phyloP scores from a whole-genome alignment of 2,888 invertebrate species.

The Caenorhabditis sp. region DNA sequence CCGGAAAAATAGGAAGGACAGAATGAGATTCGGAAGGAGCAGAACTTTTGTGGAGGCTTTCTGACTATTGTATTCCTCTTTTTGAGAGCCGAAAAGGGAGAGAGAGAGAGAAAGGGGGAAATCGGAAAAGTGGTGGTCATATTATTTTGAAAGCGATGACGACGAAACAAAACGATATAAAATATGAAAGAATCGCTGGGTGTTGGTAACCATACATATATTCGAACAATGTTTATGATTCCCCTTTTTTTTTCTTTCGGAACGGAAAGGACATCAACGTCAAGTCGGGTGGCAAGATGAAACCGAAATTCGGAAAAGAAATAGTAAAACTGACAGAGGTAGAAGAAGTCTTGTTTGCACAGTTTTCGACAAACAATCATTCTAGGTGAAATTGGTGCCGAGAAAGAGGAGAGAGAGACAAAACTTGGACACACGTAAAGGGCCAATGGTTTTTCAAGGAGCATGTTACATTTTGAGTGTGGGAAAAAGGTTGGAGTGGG shows the following conservation, averaged over 20 bases:
- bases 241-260: neutral
- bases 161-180: constrained; percentile 25
- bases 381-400: constrained; percentile 8
- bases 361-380: constrained; percentile 52
- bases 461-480: constrained; percentile 7
- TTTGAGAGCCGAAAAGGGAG: neutral
- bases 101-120: neutral
- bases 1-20: constrained; percentile 22
- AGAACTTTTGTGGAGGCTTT: neutral
- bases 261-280: constrained; percentile 3
- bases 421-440: constrained; percentile 18
- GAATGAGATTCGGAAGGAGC: neutral
- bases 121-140: constrained; percentile 19
- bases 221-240: constrained; percentile 3
- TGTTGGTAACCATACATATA: constrained; percentile 24
- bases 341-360: constrained; percentile 42
- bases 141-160: constrained; percentile 37
- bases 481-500: neutral
- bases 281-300: neutral
- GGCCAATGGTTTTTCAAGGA: constrained; percentile 33
- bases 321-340: constrained; percentile 25
- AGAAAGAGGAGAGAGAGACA: neutral
- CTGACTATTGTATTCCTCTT: constrained; percentile 1
- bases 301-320: constrained; percentile 3
- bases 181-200: neutral